Base-by-base conservation (phyloP, 2,888 invertebrate species). In the Ophion costatus region DNA sequence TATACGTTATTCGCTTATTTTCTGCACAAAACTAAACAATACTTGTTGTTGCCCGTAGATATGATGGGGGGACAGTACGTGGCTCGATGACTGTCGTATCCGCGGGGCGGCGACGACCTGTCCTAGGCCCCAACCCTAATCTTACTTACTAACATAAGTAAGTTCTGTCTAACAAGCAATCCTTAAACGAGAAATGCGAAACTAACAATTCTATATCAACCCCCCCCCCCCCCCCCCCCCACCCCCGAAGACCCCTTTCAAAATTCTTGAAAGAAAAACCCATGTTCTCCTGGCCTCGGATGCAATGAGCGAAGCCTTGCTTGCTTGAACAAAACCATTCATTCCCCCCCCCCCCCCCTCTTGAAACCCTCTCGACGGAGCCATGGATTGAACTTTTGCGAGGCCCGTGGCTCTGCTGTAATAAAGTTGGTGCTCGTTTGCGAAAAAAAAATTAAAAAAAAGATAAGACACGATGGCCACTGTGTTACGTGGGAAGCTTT, bases 81-180 rank as follows among this genome's bases (percentile, higher is more conserved):
- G 94, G 94, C 94, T 93, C 95, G 95, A 95, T 95, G 95, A 95
- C 95, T 95, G 95, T 95, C 95, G 94, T 95, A 95, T 94, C 94
- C 94, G 94, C 94, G 94, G 95, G 95, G 95, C 94, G 94, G 94
- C 94, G 94, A 94, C 93, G 93, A 94, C 93, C 93, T 93, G 93
- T 94, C 93, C 93, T 94, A 94, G 93, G 93, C 93, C 93, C 93
- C 93, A 93, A 92, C 93, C 92, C 93, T 90, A 93, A 93, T 93
- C 92, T 93, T 94, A 93, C 93, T 94, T 94, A 94, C 93, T 93
- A 94, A 94, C 93, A 94, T 93, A 93, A 94, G 93, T 94, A 94
- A 94, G 93, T 94, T 93, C 93, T 94, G 90, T 92, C 93, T 93
- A 93, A 93, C 93, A 93, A 93, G 92, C 92, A 92, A 89, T 89